phyloP scores from a whole-genome alignment of 2,797 vertebrate species.

The Poeciliopsis paucimaculata region DNA sequence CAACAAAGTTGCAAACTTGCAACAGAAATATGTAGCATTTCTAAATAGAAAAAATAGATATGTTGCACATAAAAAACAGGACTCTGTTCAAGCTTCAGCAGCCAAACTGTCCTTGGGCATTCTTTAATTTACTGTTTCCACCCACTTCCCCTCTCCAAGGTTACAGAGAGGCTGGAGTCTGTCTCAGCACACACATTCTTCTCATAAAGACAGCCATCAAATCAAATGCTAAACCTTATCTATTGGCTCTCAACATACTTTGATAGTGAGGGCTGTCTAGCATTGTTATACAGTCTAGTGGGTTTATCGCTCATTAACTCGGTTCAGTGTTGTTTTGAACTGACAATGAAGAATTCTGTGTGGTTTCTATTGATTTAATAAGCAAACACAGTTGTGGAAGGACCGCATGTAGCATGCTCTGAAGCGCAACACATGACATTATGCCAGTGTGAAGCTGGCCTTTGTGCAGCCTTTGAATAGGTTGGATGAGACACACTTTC shows the following conservation, averaged over 20 bases:
- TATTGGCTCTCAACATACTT: constrained; percentile 30
- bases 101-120: constrained; percentile 16
- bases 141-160: constrained; percentile 42
- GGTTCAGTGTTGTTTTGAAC: not conserved
- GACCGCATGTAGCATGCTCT: not conserved
- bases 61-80: not conserved
- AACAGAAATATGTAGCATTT: not conserved
- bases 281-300: constrained; percentile 14
- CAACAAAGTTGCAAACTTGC: not conserved
- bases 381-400: not conserved
- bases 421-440: too few species aligned
- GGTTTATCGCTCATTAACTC: constrained; percentile 24
- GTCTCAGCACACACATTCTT: constrained; percentile 31
- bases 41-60: not conserved
- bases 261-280: not conserved
- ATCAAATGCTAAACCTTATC: constrained; percentile 36
- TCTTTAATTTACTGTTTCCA: constrained; percentile 37
- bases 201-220: constrained; percentile 27
- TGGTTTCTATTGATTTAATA: not conserved
- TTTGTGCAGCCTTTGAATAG: not conserved
- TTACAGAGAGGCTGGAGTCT: constrained; percentile 33
- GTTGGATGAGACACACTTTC: not conserved
- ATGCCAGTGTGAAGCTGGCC: not conserved
- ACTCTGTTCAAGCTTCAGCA: constrained; percentile 3
- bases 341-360: not conserved